These are phyloP conservation scores for Apis mellifera DNA, from an alignment of 1,140 invertebrate genomes.

Conservation along the genomic window DNA sequence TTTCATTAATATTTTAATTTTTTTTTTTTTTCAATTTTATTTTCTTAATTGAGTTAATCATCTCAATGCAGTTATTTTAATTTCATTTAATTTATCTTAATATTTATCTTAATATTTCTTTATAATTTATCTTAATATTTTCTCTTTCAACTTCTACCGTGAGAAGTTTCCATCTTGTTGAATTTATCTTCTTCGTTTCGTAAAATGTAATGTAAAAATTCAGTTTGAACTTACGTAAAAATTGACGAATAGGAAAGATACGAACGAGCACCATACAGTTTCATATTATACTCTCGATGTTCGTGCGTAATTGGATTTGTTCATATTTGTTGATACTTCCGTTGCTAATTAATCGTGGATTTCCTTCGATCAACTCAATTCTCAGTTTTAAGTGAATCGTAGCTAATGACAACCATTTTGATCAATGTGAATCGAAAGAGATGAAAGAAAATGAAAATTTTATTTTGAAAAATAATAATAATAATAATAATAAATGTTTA, in stretches of 20 bases:
- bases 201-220: conserved; percentile 3
- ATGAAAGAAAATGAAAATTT: background rate
- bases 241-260: no score
- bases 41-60: no score
- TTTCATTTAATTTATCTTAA: background rate
- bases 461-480: no score
- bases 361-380: conserved; percentile 14
- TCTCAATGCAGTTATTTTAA: no score
- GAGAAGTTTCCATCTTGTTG: background rate
- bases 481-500: no score
- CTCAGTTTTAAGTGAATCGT: conserved; percentile 16
- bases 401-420: conserved; percentile 1
- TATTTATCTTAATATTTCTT: background rate
- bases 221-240: conserved; percentile 13
- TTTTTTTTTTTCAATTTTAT: no score
- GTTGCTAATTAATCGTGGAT: conserved; percentile 32
- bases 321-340: conserved; percentile 32
- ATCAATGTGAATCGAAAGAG: background rate
- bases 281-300: background rate
- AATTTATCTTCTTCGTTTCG: background rate
- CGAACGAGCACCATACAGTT: background rate
- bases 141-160: background rate
- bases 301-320: conserved; percentile 17
- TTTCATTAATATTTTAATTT: no score
- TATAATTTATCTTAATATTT: background rate